Evolutionary conservation across 2,113 vertebrate species (phyloP).

Genomic region (Sprattus sprattus): DNA sequence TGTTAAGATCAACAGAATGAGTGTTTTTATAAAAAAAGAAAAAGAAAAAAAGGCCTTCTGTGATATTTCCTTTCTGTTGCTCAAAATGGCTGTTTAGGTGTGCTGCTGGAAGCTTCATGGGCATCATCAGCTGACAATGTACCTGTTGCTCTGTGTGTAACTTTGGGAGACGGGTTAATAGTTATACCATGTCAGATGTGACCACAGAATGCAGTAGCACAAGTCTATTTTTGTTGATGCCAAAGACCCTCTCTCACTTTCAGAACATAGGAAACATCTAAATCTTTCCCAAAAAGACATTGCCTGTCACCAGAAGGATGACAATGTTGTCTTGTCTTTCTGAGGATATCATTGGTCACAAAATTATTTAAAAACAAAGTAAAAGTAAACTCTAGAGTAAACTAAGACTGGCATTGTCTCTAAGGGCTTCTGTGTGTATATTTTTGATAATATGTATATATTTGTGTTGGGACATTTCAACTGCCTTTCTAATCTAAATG

Average conservation of each 20-base stretch:
- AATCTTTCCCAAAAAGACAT: not conserved
- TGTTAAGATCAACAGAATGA: not conserved
- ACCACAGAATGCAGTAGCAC: not conserved
- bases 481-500: slow-evolving; percentile 43
- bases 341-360: slow-evolving; percentile 1
- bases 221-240: not conserved
- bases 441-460: slow-evolving; percentile 34
- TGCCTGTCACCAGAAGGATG: not conserved
- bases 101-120: not conserved
- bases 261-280: not conserved
- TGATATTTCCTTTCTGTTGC: not conserved
- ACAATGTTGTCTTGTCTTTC: not conserved
- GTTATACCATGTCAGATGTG: not conserved
- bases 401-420: slow-evolving; percentile 24
- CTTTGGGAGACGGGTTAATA: not conserved
- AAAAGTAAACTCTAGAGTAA: too few relatives aligned
- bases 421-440: slow-evolving; percentile 41
- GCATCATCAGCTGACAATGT: not conserved
- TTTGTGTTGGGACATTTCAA: slow-evolving; percentile 37
- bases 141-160: not conserved
- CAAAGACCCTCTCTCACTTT: not conserved
- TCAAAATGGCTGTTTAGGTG: not conserved
- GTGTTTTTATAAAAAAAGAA: not conserved
- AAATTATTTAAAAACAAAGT: not conserved
- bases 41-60: not conserved